Evolutionary conservation across 2,113 vertebrate genomes (phyloP).

Genomic region (Hypanus sabinus): DNA sequence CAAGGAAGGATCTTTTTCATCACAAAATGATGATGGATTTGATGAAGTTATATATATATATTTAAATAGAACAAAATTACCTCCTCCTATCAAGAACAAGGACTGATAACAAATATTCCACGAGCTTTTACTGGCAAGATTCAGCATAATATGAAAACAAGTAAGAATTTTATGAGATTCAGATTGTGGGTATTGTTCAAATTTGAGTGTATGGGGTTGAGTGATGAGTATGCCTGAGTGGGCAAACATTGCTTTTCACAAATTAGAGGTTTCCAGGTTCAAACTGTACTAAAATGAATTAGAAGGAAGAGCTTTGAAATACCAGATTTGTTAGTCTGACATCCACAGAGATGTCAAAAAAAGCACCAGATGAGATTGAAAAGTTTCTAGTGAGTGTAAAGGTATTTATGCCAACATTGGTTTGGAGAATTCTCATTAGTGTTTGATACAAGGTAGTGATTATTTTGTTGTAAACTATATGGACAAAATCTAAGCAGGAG

Average conservation of each 20-base stretch:
- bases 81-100: not conserved
- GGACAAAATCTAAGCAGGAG: not conserved
- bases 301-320: not conserved
- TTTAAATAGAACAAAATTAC: not conserved
- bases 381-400: not conserved
- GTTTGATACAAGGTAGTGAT: not conserved
- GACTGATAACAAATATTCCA: not conserved
- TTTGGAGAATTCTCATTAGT: not conserved
- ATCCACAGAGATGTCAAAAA: not conserved
- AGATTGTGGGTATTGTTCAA: not conserved
- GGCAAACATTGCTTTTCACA: not conserved
- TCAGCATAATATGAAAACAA: not conserved
- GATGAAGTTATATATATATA: not conserved
- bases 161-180: not conserved
- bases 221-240: not conserved
- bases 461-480: not conserved
- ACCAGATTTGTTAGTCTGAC: too few relatives aligned
- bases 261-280: not conserved
- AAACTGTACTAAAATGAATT: not conserved
- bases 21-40: not conserved
- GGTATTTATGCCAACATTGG: not conserved
- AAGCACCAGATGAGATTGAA: not conserved
- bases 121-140: not conserved
- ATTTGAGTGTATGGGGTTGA: not conserved
- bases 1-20: not conserved